Evolutionary conservation across 2,113 vertebrate genomes (phyloP).

Genomic region (Ageneiosus marmoratus): DNA sequence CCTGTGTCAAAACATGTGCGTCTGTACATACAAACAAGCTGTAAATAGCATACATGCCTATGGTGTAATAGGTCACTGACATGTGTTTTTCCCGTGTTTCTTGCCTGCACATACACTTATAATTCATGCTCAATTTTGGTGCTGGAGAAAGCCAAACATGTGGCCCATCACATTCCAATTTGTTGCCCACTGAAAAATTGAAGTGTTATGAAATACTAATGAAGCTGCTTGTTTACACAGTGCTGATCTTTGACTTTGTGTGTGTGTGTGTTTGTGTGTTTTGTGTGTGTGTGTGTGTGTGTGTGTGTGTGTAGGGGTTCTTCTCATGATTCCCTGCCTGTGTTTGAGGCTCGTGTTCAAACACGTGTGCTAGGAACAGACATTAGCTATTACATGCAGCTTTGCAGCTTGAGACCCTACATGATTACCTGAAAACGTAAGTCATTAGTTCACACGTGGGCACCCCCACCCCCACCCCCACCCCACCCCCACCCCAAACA

Average conservation of each 20-base stretch:
- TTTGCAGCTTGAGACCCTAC: constrained; percentile 12
- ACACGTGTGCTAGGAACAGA: constrained; percentile 39
- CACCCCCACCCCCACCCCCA: not conserved
- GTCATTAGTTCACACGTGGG: not conserved
- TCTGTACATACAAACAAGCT: constrained; percentile 72
- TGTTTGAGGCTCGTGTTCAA: constrained; percentile 53
- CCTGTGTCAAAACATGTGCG: constrained; percentile 71
- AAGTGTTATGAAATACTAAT: constrained; percentile 75
- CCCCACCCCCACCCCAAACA: not conserved
- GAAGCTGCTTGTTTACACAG: constrained; percentile 71
- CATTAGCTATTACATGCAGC: constrained; percentile 45
- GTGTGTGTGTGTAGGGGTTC: constrained; percentile 47
- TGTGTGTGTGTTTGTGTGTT: constrained; percentile 41
- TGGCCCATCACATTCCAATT: constrained; percentile 64
- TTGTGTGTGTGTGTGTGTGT: constrained; percentile 54
- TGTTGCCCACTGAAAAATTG: constrained; percentile 74
- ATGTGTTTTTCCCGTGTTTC: constrained; percentile 22
- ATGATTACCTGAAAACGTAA: constrained; percentile 44
- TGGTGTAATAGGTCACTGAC: constrained; percentile 45
- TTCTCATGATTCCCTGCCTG: constrained; percentile 30
- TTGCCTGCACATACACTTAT: constrained; percentile 58
- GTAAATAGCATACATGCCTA: constrained; percentile 71
- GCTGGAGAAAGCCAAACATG: constrained; percentile 39
- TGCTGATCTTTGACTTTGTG: constrained; percentile 65
- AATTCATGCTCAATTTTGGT: constrained; percentile 76